Evolutionary conservation across 1,140 invertebrate genomes (phyloP).

Genomic region (Varroa destructor): DNA sequence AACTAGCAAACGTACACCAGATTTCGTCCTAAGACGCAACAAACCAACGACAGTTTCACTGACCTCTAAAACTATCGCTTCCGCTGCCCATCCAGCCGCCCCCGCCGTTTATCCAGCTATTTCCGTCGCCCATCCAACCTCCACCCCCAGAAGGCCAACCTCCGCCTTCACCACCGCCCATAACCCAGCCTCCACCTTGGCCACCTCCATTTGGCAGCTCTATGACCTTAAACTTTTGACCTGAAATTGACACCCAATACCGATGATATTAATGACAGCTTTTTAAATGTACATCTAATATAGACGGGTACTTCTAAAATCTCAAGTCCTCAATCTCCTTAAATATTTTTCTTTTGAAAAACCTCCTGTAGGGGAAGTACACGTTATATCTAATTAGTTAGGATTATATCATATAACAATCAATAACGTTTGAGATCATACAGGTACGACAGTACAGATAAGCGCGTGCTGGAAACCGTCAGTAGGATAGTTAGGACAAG

Average conservation of each 20-base stretch:
- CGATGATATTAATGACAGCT: too few species aligned
- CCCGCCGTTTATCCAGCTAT: conserved; percentile 5
- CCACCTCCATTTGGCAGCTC: conserved; percentile 1
- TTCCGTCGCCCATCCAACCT: conserved; percentile 4
- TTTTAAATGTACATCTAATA: too few species aligned
- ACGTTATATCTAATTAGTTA: too few species aligned
- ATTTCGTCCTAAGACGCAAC: neutral
- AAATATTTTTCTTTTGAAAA: too few species aligned
- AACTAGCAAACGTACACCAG: neutral
- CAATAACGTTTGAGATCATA: too few species aligned
- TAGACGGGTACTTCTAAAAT: too few species aligned
- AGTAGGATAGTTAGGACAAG: too few species aligned
- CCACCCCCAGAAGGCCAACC: neutral
- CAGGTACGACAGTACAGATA: too few species aligned
- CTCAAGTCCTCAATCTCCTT: too few species aligned
- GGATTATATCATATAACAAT: too few species aligned
- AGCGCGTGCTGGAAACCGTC: too few species aligned
- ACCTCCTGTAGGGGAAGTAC: too few species aligned
- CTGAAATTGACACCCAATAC: neutral
- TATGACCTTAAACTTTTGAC: conserved; percentile 24
- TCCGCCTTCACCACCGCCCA: neutral
- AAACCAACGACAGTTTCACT: neutral
- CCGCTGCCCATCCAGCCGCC: conserved; percentile 11
- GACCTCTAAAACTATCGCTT: conserved; percentile 4
- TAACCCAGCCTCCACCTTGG: neutral